A percentile compares a stretch with the other conserved stretches of the same genome.
Evolutionary conservation across 2,113 vertebrate species (phyloP).

Genomic region (Anas platyrhynchos): DNA sequence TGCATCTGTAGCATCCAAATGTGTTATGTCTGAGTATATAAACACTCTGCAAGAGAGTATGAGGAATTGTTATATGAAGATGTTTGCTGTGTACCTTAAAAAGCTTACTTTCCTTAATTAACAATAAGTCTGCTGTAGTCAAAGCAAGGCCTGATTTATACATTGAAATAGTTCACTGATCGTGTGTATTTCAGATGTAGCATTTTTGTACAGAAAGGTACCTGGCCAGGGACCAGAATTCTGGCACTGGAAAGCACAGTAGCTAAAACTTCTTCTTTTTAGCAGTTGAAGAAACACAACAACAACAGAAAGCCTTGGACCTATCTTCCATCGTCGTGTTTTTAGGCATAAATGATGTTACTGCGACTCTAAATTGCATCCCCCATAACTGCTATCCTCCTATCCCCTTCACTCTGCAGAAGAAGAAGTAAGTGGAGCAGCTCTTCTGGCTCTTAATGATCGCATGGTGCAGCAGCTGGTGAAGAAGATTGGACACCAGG

Average conservation of each 20-base stretch:
- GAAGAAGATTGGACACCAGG: constrained; percentile 81
- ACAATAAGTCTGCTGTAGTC: not conserved
- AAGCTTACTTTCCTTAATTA: not conserved
- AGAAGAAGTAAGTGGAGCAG: constrained; percentile 77
- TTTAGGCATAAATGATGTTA: not conserved
- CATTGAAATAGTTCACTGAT: not conserved
- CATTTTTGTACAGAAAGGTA: not conserved
- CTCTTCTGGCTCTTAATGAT: constrained; percentile 78
- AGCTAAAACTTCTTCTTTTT: not conserved
- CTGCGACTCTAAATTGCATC: not conserved
- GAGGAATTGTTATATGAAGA: not conserved
- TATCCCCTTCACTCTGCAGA: constrained; percentile 54
- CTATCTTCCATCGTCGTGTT: not conserved
- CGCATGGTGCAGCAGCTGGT: constrained; percentile 79
- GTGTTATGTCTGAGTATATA: not conserved
- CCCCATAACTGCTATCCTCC: not conserved
- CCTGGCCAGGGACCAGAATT: not conserved
- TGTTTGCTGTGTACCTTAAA: not conserved
- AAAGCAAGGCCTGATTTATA: not conserved
- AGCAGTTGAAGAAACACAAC: not conserved
- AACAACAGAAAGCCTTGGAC: not conserved
- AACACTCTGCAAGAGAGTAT: not conserved
- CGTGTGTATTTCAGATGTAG: not conserved
- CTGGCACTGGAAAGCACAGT: not conserved
- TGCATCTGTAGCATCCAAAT: not conserved